Evolutionary conservation across 1,140 invertebrate genomes (phyloP).

Genomic region (Meteorus sp.): DNA sequence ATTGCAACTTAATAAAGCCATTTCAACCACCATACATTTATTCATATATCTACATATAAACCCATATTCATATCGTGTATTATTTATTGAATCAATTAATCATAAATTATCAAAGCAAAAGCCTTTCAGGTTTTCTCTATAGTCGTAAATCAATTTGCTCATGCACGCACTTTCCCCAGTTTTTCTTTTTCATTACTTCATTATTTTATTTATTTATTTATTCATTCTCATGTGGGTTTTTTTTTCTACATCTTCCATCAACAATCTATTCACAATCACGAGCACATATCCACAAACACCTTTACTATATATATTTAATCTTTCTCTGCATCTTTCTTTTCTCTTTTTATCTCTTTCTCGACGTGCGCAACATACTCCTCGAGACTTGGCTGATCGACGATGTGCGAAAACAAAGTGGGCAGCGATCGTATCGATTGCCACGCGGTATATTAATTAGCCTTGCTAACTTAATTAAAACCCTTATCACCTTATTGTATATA

Average conservation of each 20-base stretch:
- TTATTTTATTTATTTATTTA: no score
- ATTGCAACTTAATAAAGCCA: no score
- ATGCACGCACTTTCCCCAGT: background rate
- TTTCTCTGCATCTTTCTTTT: background rate
- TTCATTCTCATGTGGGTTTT: no score
- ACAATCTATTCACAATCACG: no score
- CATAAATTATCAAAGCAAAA: slow-evolving; percentile 3
- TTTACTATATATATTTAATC: background rate
- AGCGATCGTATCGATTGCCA: slow-evolving; percentile 30
- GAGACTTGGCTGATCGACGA: slow-evolving; percentile 20
- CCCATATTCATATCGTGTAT: background rate
- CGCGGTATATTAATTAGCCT: slow-evolving; percentile 43
- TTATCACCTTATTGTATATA: no score
- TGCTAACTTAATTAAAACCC: slow-evolving; percentile 45
- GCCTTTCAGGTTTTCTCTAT: background rate
- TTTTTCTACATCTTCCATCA: no score
- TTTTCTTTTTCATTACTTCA: background rate
- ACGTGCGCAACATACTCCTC: background rate
- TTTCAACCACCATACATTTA: background rate
- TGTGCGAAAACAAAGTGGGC: slow-evolving; percentile 31
- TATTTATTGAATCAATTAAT: slow-evolving; percentile 8
- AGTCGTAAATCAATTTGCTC: slow-evolving; percentile 8
- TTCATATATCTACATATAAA: no score
- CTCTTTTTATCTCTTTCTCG: background rate
- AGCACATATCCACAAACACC: no score